Conservation (phyloP, 1,140 invertebrate species). For the Dendroctonus valens region DNA sequence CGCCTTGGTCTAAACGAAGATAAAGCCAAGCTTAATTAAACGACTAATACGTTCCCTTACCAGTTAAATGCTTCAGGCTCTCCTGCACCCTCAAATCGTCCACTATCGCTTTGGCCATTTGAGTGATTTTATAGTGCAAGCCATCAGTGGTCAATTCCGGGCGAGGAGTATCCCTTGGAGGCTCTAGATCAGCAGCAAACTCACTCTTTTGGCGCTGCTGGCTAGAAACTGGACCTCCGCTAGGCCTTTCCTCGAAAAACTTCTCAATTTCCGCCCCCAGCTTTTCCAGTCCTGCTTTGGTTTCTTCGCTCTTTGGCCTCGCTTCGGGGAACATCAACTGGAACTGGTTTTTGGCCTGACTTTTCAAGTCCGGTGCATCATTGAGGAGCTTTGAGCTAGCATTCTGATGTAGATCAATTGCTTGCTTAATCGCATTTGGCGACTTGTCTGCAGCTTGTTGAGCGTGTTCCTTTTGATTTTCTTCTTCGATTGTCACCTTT, state of each 20-base stretch:
- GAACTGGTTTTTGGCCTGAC: background rate
- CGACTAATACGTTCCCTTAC: background rate
- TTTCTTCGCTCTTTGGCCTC: too few relatives aligned
- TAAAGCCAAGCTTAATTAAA: too few relatives aligned
- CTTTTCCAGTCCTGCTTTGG: background rate
- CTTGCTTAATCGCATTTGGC: too few relatives aligned
- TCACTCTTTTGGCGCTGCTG: too few relatives aligned
- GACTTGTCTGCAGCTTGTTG: too few relatives aligned
- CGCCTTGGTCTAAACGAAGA: too few relatives aligned
- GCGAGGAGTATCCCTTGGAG: background rate
- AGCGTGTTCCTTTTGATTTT: background rate
- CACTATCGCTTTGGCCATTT: conserved; percentile 9
- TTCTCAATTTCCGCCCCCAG: background rate
- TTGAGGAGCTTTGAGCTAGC: too few relatives aligned
- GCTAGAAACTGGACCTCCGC: too few relatives aligned
- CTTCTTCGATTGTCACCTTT: background rate
- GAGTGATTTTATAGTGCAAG: conserved; percentile 5
- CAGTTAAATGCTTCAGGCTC: background rate
- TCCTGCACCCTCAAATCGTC: conserved; percentile 3
- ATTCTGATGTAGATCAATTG: too few relatives aligned
- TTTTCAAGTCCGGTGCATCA: too few relatives aligned
- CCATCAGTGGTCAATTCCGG: background rate
- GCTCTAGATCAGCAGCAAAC: too few relatives aligned
- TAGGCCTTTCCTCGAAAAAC: background rate
- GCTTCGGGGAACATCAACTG: background rate